Evolutionary conservation across 2,113 vertebrate genomes (phyloP).

Genomic region (Lipophrys pholis): DNA sequence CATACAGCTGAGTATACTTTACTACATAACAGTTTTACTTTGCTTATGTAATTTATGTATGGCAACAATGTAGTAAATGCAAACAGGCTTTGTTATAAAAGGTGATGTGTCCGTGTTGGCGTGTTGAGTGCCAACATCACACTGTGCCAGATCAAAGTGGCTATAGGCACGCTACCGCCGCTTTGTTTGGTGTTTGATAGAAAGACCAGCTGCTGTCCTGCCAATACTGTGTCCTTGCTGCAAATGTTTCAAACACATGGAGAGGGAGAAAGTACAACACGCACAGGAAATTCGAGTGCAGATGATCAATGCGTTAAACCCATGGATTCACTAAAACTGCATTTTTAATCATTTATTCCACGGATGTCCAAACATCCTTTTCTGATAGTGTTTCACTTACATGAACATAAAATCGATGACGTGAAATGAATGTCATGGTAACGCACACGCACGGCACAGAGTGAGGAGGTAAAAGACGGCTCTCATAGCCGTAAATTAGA

Average conservation of each 20-base stretch:
- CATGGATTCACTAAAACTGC: no score
- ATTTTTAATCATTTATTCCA: neutral
- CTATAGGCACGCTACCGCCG: slow-evolving; percentile 7
- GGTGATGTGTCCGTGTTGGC: neutral
- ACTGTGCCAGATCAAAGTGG: slow-evolving; percentile 16
- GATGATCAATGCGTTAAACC: no score
- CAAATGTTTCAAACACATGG: neutral
- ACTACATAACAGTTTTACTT: neutral
- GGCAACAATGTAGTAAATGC: slow-evolving; percentile 1
- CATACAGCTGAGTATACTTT: neutral
- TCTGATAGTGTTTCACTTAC: neutral
- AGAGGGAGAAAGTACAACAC: slow-evolving; percentile 1
- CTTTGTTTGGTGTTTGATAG: slow-evolving; percentile 12
- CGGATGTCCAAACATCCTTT: neutral
- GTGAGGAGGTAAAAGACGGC: slow-evolving; percentile 20
- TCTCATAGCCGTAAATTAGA: slow-evolving; percentile 1
- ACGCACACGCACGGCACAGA: slow-evolving; percentile 13
- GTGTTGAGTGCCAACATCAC: slow-evolving; percentile 15
- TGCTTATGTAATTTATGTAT: slow-evolving; percentile 21
- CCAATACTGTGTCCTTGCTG: neutral
- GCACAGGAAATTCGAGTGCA: neutral
- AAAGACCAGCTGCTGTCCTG: slow-evolving; percentile 13
- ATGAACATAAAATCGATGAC: slow-evolving; percentile 21
- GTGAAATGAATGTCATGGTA: slow-evolving; percentile 20
- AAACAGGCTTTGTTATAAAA: slow-evolving; percentile 21